A percentile compares a stretch with the other conserved stretches of the same genome.
Conservation (phyloP, 2,113 vertebrate genomes). For the Bombycilla garrulus region DNA sequence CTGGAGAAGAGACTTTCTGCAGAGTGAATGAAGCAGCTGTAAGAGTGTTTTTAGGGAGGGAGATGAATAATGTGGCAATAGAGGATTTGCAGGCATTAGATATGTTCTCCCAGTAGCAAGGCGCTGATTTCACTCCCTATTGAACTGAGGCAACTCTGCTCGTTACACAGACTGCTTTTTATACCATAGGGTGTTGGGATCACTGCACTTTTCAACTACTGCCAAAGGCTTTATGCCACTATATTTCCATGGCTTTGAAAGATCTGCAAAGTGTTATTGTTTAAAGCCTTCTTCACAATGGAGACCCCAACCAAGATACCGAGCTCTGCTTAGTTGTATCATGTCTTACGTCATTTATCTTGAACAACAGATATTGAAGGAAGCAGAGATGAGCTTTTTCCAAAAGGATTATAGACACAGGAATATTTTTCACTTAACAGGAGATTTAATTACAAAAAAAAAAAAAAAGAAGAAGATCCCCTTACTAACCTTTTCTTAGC, state of each 20-base stretch:
- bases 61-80: conserved; percentile 29
- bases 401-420: background rate
- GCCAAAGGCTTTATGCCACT: background rate
- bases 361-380: background rate
- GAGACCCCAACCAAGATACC: background rate
- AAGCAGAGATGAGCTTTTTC: background rate
- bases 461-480: background rate
- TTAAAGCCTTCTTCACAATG: background rate
- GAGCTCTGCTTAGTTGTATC: background rate
- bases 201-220: conserved; percentile 6
- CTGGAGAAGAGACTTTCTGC: conserved; percentile 45
- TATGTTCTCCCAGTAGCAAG: background rate
- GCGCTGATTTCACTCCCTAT: background rate
- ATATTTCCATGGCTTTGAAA: background rate
- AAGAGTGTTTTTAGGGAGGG: background rate
- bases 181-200: background rate
- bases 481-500: background rate
- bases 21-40: conserved; percentile 54
- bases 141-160: background rate
- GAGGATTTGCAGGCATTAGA: background rate
- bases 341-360: background rate
- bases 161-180: conserved; percentile 6
- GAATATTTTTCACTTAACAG: background rate
- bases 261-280: background rate
- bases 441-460: background rate